Base-by-base conservation (phyloP, 2,888 invertebrate species). In the Lepeophtheirus nordmannii region DNA sequence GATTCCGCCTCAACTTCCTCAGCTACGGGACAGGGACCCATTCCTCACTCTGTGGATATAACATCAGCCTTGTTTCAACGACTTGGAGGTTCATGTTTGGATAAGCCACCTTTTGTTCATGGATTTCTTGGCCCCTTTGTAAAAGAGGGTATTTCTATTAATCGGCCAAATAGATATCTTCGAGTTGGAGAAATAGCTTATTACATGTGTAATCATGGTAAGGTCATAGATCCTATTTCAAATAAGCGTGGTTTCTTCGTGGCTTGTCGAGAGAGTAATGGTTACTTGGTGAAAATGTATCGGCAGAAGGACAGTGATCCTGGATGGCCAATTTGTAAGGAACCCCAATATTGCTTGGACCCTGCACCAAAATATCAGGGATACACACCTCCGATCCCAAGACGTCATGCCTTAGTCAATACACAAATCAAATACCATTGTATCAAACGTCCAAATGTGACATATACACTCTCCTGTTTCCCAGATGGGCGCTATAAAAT, bases 61-160 rank as follows among this genome's bases (percentile, higher is more conserved):
- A 46, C 53, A 46, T 46, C 53, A 14, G 53, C 8, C 2, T 17
- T 46, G 17, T 46, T 46, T 17, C 53, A 46, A 46, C 53, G 53
- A 14, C 53, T 46, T 3, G 53, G 53, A 20, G 62, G 40, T 10
- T 40, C 39, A n/a, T 62, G 39, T 40, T 40, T 20, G 14, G 12
- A 53, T 14, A n/a, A 10, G 10, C 53, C 63, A 17, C 53, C 30
- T 37, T n/a, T 10, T 53, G 53, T 63, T 53, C 56, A 46, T 56
- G 63, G 63, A n/a, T 63, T 53, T 22, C 53, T 56, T 12, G 63
- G 63, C 3, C 63, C 63, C n/a, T 63, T 53, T 56, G 10, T 62
- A n/a, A 46, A 46, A 17, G 53, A 46, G 8, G 53, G 53, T 5
- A 46, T 46, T 5, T 5, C 53, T 1, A 46, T 46, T 46, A 46